Percentiles rank a stretch among this genome's conserved stretches.
Conservation (phyloP, 2,888 invertebrate species). For the Nephrotoma flavescens region DNA sequence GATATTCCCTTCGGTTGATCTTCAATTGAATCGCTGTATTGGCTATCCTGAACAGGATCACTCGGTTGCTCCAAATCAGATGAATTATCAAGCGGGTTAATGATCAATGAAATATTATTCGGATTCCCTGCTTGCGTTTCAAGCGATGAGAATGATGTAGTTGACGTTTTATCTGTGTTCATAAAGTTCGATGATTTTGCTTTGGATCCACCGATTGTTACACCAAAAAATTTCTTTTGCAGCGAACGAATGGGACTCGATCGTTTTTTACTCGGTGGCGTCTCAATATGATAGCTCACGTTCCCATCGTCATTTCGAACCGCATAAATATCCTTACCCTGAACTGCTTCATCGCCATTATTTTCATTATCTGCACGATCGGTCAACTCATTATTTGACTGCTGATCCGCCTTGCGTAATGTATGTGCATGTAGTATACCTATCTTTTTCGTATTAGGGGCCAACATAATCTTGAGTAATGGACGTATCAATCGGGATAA, state of each 20-base stretch:
- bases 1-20: constrained; percentile 3
- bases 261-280: constrained; percentile 22
- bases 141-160: constrained; percentile 14
- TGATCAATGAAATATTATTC: constrained; percentile 45
- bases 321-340: constrained; percentile 52
- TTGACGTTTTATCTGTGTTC: constrained; percentile 18
- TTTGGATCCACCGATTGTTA: constrained; percentile 27
- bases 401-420: constrained; percentile 34
- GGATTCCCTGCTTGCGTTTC: constrained; percentile 13
- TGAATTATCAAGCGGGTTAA: constrained; percentile 42
- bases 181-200: constrained; percentile 31
- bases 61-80: constrained; percentile 24
- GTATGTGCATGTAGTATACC: constrained; percentile 61
- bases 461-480: constrained; percentile 55
- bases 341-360: constrained; percentile 20
- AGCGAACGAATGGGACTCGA: constrained; percentile 29
- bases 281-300: constrained; percentile 37
- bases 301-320: constrained; percentile 72
- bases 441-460: constrained; percentile 65
- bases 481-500: constrained; percentile 65
- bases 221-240: constrained; percentile 32
- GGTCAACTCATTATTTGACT: constrained; percentile 19
- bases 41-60: background rate
- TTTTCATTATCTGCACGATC: constrained; percentile 20
- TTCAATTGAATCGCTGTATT: background rate